Evolutionary conservation across 2,888 invertebrate genomes (phyloP).

Genomic region (Coelopa pilipes): DNA sequence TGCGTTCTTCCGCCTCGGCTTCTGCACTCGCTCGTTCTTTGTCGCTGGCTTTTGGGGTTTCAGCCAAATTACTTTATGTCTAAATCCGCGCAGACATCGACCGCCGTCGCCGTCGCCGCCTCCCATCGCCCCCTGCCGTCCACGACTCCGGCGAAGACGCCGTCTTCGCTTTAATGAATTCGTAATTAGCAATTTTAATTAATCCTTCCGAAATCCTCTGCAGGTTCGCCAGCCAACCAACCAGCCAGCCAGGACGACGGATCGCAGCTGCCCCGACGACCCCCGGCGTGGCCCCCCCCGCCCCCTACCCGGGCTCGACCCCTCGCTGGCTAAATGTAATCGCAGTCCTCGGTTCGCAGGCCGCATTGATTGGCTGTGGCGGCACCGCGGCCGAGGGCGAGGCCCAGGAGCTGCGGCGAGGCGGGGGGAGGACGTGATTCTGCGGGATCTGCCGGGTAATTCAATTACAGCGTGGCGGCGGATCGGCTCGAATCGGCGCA

Average conservation of each 20-base stretch:
- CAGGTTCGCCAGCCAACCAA: constrained; percentile 8
- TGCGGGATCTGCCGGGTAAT: no score
- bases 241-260: background rate
- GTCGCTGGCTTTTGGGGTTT: background rate
- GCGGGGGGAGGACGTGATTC: no score
- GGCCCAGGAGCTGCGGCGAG: no score
- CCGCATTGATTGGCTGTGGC: no score
- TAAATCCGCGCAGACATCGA: constrained; percentile 4
- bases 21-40: background rate
- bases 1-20: background rate
- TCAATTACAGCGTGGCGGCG: no score
- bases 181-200: constrained; percentile 61
- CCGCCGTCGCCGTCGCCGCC: no score
- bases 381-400: no score
- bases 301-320: background rate
- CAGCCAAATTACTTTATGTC: constrained; percentile 18
- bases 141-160: background rate
- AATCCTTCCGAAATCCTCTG: constrained; percentile 54
- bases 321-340: no score
- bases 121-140: background rate
- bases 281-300: background rate
- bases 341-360: no score
- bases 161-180: constrained; percentile 53
- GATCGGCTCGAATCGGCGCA: no score
- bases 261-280: background rate